Percentiles rank a stretch among this genome's conserved stretches.
These are phyloP conservation scores for Coturnix japonica DNA, from an alignment of 2,113 vertebrate genomes.

Conservation along the genomic window DNA sequence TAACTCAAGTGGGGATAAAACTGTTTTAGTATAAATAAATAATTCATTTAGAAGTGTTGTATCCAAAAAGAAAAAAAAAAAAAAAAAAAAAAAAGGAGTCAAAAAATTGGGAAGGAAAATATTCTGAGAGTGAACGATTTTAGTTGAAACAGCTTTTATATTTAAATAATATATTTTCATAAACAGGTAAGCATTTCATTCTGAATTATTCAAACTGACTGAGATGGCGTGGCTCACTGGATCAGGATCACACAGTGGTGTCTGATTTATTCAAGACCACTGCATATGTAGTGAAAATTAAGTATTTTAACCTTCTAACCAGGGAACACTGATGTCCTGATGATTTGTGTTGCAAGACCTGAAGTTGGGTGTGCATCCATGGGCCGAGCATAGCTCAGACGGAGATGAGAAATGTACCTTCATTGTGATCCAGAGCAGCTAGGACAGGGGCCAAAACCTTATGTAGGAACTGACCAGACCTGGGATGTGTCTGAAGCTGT, in stretches of 20 bases:
- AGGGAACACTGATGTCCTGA: neutral
- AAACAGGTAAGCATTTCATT: neutral
- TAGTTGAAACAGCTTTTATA: neutral
- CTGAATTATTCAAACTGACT: neutral
- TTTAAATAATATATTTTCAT: neutral
- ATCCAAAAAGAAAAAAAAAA: neutral
- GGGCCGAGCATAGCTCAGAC: neutral
- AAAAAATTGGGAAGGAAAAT: neutral
- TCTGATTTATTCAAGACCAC: neutral
- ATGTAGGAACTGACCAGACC: neutral
- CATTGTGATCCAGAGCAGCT: neutral
- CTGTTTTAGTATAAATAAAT: neutral
- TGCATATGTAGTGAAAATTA: neutral
- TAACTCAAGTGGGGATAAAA: rapidly evolving
- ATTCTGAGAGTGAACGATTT: neutral
- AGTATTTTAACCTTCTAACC: neutral
- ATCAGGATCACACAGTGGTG: neutral
- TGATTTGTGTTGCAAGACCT: neutral
- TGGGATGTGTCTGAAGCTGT: neutral
- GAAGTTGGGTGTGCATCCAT: neutral
- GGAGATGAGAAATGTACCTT: neutral
- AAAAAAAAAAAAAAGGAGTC: neutral
- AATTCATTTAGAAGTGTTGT: neutral
- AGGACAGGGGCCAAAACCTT: neutral
- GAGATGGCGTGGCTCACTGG: neutral